phyloP scores from a whole-genome alignment of 2,888 invertebrate species.

The Pristionchus fissidentatus region DNA sequence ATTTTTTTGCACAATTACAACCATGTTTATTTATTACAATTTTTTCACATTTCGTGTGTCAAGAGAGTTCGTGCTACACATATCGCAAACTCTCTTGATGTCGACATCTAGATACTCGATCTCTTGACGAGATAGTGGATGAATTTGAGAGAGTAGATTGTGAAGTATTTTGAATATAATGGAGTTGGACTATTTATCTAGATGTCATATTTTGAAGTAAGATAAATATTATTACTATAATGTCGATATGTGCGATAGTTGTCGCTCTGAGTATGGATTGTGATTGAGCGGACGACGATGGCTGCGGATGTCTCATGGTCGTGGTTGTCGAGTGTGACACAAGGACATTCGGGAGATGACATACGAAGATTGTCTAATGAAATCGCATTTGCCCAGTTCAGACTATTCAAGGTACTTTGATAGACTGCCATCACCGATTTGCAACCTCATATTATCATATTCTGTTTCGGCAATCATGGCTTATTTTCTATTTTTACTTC shows the following conservation, averaged over 20 bases:
- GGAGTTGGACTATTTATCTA: too few species aligned
- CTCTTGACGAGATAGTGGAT: too few species aligned
- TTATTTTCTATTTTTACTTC: background rate
- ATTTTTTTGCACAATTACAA: background rate
- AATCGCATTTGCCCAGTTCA: slow-evolving; percentile 52
- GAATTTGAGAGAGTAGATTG: too few species aligned
- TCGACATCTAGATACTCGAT: too few species aligned
- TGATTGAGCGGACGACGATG: slow-evolving; percentile 24
- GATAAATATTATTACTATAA: too few species aligned
- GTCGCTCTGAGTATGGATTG: too few species aligned
- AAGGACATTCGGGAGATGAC: slow-evolving; percentile 80
- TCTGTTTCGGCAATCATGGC: background rate
- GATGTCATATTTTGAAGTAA: too few species aligned
- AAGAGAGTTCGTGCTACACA: slow-evolving; percentile 45
- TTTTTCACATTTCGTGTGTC: background rate
- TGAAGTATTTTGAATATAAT: too few species aligned
- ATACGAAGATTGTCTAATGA: slow-evolving; percentile 68
- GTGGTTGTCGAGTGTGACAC: slow-evolving; percentile 77
- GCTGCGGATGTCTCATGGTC: slow-evolving; percentile 73
- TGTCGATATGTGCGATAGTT: too few species aligned
- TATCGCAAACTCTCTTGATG: too few species aligned
- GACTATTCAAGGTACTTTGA: slow-evolving; percentile 50
- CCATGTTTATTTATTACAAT: background rate
- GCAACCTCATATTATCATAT: background rate
- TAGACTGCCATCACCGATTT: background rate